These are phyloP conservation scores for Papilio demoleus DNA, from an alignment of 2,888 invertebrate species.

Conservation along the genomic window DNA sequence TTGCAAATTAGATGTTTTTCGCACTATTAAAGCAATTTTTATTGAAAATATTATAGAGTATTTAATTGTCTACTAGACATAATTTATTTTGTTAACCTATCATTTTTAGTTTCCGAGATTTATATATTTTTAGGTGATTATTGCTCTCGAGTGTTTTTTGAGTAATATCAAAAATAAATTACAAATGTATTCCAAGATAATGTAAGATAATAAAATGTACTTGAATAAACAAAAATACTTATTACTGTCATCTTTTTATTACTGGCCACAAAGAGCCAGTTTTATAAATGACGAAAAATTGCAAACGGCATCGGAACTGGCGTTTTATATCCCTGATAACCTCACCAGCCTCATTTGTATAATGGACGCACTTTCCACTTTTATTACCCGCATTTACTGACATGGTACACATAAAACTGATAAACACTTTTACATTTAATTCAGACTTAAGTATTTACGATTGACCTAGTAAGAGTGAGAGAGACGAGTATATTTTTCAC, in stretches of 20 bases:
- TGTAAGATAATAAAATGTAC: too few relatives aligned
- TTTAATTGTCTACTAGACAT: too few relatives aligned
- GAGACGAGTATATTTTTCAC: not conserved
- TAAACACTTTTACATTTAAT: constrained; percentile 10
- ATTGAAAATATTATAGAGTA: too few relatives aligned
- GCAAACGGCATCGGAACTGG: constrained; percentile 14
- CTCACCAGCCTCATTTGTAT: constrained; percentile 25
- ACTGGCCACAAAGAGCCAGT: not conserved
- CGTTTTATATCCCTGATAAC: constrained; percentile 27
- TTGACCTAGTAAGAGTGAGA: not conserved
- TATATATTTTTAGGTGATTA: too few relatives aligned
- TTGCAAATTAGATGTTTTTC: too few relatives aligned
- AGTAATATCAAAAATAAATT: too few relatives aligned
- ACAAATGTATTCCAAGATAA: too few relatives aligned
- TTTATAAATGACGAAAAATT: constrained; percentile 25
- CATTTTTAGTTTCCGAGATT: too few relatives aligned
- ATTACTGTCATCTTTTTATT: constrained; percentile 2
- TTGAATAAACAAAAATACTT: not conserved
- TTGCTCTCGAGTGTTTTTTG: too few relatives aligned
- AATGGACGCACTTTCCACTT: constrained; percentile 32
- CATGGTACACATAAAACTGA: constrained; percentile 19
- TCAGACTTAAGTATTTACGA: not conserved
- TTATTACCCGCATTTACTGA: constrained; percentile 27
- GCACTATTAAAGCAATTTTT: too few relatives aligned
- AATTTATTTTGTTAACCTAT: too few relatives aligned